These are phyloP conservation scores for Periplaneta americana DNA, from an alignment of 1,140 invertebrate genomes.

Conservation along the genomic window DNA sequence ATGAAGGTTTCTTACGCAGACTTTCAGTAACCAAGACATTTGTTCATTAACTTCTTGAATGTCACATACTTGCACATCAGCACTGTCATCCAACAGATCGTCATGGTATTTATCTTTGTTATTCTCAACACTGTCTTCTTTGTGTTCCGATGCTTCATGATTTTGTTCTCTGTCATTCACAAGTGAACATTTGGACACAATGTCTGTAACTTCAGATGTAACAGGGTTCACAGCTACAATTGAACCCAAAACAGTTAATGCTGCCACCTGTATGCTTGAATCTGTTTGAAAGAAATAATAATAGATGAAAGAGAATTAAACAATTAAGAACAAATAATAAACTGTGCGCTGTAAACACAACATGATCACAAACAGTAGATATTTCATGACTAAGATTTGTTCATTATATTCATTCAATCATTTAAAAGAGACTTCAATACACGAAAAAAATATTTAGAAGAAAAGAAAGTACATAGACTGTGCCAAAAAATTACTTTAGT, in stretches of 20 bases:
- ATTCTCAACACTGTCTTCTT: constrained; percentile 20
- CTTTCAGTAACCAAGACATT: constrained; percentile 45
- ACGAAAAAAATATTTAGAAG: too few relatives aligned
- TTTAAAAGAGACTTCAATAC: too few relatives aligned
- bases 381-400: too few relatives aligned
- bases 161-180: constrained; percentile 25
- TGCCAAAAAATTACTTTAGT: too few relatives aligned
- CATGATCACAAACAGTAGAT: too few relatives aligned
- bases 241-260: constrained; percentile 69
- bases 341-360: too few relatives aligned
- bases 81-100: constrained; percentile 21
- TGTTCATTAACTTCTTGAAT: neutral
- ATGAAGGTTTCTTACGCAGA: constrained; percentile 48
- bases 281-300: constrained; percentile 45
- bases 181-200: constrained; percentile 9
- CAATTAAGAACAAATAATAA: too few relatives aligned
- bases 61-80: constrained; percentile 7
- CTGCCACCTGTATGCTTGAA: constrained; percentile 66
- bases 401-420: too few relatives aligned
- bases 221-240: constrained; percentile 59
- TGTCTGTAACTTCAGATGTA: constrained; percentile 42
- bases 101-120: constrained; percentile 32
- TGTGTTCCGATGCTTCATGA: neutral
- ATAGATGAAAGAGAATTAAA: too few relatives aligned
- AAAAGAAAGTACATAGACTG: too few relatives aligned